Percentiles rank a stretch among this genome's conserved stretches.
phyloP scores from a whole-genome alignment of 2,888 invertebrate genomes.

The Synanthedon formicaeformis region DNA sequence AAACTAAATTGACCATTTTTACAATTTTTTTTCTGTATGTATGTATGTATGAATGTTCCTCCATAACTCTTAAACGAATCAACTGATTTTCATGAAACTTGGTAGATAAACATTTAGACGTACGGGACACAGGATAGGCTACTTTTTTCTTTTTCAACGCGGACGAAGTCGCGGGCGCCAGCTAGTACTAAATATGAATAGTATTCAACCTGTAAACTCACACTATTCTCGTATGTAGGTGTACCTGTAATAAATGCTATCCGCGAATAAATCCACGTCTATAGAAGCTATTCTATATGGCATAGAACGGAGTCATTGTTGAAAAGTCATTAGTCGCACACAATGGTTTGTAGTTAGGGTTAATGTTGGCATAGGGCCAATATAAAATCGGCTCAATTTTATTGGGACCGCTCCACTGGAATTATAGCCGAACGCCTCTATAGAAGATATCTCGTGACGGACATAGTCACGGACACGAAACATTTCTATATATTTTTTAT shows the following conservation, averaged over 20 bases:
- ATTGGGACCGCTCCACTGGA: constrained; percentile 36
- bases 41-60: too few species aligned
- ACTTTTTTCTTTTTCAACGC: too few species aligned
- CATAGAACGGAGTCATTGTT: constrained; percentile 19
- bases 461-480: constrained; percentile 10
- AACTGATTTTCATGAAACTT: too few species aligned
- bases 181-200: too few species aligned
- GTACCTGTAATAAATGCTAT: neutral
- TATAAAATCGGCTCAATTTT: constrained; percentile 37
- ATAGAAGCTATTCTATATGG: neutral
- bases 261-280: neutral
- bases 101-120: too few species aligned
- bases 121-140: too few species aligned
- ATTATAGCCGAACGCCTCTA: constrained; percentile 30
- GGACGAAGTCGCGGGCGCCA: too few species aligned
- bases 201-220: neutral
- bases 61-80: too few species aligned
- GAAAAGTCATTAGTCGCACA: constrained; percentile 36
- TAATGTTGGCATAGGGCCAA: constrained; percentile 32
- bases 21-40: too few species aligned
- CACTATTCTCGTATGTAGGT: neutral
- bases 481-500: neutral
- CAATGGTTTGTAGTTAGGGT: constrained; percentile 22
- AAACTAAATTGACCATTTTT: too few species aligned
- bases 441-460: constrained; percentile 13